Conservation (phyloP, 2,888 invertebrate species). For the Mimumesa dahlbomi region DNA sequence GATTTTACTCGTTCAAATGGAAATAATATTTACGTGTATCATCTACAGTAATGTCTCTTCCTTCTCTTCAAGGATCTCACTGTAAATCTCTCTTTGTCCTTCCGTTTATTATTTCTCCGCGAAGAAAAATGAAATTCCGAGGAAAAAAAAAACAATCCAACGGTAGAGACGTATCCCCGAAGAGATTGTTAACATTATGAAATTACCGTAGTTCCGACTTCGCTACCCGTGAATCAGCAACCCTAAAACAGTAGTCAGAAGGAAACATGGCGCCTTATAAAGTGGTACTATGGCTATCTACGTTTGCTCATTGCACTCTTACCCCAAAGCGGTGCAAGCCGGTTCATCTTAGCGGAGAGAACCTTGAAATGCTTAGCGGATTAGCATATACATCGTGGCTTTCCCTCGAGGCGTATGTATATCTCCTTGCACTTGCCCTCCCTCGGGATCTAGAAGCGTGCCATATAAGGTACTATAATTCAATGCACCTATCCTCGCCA, state of each 20-base stretch:
- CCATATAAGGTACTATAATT: conserved; percentile 63
- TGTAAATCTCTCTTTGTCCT: too few relatives aligned
- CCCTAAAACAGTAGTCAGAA: conserved; percentile 10
- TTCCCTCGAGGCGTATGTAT: conserved; percentile 37
- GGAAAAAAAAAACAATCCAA: background rate
- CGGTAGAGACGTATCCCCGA: conserved; percentile 1
- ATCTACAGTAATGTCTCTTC: too few relatives aligned
- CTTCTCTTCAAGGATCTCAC: too few relatives aligned
- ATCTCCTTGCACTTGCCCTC: conserved; percentile 60
- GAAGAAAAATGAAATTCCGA: too few relatives aligned
- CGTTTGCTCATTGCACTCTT: conserved; percentile 46
- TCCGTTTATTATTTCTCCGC: too few relatives aligned
- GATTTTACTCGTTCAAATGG: too few relatives aligned
- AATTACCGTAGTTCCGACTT: too few relatives aligned
- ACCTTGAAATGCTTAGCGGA: conserved; percentile 66
- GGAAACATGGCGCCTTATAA: conserved; percentile 53
- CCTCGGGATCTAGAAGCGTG: conserved; percentile 20
- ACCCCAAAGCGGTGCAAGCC: conserved; percentile 63
- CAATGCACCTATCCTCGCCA: conserved; percentile 50
- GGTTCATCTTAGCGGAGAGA: conserved; percentile 56
- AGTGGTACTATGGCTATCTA: conserved; percentile 45
- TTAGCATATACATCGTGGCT: conserved; percentile 66
- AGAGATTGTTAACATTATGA: too few relatives aligned
- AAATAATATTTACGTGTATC: too few relatives aligned
- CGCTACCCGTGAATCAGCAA: conserved; percentile 10